Percentiles rank a stretch among this genome's conserved stretches.
These are phyloP conservation scores for Montipora foliosa DNA, from an alignment of 64 coral and sea anemone genomes.

Conservation along the genomic window DNA sequence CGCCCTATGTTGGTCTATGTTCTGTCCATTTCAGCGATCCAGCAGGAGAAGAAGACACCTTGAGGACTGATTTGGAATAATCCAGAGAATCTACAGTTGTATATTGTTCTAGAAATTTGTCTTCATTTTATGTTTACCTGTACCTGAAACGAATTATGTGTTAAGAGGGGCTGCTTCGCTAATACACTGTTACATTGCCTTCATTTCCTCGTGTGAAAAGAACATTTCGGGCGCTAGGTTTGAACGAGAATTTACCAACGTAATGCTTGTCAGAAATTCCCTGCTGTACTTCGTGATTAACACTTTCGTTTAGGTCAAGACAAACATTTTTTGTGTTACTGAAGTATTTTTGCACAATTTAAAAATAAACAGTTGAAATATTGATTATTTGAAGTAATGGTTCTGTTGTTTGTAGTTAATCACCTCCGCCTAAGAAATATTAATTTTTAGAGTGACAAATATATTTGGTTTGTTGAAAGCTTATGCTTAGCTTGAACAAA, in stretches of 20 bases:
- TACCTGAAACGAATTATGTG: constrained; percentile 22
- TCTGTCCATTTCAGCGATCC: constrained; percentile 65
- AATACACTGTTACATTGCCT: not conserved
- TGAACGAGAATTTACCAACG: not conserved
- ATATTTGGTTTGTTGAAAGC: not conserved
- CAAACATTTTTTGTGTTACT: constrained; percentile 47
- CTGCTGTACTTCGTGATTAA: not conserved
- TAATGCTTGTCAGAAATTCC: not conserved
- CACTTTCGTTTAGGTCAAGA: constrained; percentile 41
- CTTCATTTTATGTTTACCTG: constrained; percentile 47
- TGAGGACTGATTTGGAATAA: constrained; percentile 35
- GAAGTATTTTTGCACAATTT: constrained; percentile 61
- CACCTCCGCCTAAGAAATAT: not conserved
- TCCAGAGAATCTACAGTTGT: not conserved
- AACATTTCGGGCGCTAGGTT: not conserved
- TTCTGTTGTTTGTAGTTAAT: not conserved
- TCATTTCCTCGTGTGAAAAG: not conserved
- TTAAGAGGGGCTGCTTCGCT: not conserved
- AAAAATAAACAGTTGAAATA: constrained; percentile 56
- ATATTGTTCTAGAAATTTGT: constrained; percentile 8
- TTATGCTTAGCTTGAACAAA: not conserved
- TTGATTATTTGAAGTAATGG: constrained; percentile 9
- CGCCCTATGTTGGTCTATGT: constrained; percentile 44
- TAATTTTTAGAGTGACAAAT: not conserved
- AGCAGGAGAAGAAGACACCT: constrained; percentile 78